phyloP scores from a whole-genome alignment of 2,888 invertebrate genomes.

The Synanthedon tipuliformis region DNA sequence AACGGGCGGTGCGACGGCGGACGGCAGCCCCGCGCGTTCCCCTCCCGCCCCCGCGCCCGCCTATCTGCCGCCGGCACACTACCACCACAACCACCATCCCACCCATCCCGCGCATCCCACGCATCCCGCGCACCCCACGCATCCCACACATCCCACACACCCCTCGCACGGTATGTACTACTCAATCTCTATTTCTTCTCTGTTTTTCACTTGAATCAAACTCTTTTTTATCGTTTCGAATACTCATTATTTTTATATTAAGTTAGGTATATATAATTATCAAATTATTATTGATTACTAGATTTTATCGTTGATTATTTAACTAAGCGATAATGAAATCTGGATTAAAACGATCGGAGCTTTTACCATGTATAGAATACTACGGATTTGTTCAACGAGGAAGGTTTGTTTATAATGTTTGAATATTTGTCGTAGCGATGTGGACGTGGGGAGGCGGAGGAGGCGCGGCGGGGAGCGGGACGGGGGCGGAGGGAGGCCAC shows the following conservation, averaged over 20 bases:
- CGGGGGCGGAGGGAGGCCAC: constrained; percentile 39
- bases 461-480: constrained; percentile 30
- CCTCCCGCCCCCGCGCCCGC: constrained; percentile 76
- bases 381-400: too few relatives aligned
- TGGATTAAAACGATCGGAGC: too few relatives aligned
- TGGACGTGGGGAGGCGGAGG: constrained; percentile 76
- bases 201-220: too few relatives aligned
- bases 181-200: too few relatives aligned
- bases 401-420: background rate
- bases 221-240: too few relatives aligned
- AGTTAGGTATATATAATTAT: too few relatives aligned
- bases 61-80: constrained; percentile 56
- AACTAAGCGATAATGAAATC: too few relatives aligned
- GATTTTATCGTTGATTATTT: too few relatives aligned
- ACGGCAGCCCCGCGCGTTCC: constrained; percentile 83
- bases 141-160: constrained; percentile 4
- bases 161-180: constrained; percentile 13
- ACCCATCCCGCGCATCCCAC: constrained; percentile 19
- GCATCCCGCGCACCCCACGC: constrained; percentile 2
- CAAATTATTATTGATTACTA: too few relatives aligned
- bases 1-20: constrained; percentile 26
- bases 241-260: too few relatives aligned
- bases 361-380: too few relatives aligned
- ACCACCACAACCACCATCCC: constrained; percentile 22
- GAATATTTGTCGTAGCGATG: constrained; percentile 68